Percentiles rank a stretch among this genome's conserved stretches.
phyloP scores from a whole-genome alignment of 2,888 invertebrate genomes.

The Pheosia tremula region DNA sequence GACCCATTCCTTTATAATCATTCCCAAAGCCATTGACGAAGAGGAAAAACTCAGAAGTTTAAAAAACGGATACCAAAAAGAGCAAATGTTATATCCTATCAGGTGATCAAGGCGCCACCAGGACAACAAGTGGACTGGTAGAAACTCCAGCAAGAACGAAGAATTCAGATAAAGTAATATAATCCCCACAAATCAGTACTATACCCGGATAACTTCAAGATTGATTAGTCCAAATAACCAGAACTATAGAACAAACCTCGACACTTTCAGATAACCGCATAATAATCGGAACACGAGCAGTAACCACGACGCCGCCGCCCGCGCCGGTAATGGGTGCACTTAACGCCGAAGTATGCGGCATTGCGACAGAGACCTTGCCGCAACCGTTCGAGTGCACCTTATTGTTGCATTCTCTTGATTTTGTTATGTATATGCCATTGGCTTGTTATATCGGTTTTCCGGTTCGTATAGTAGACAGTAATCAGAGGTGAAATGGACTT shows the following conservation, averaged over 20 bases:
- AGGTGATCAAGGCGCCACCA: too few relatives aligned
- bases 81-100: too few relatives aligned
- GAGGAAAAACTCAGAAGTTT: too few relatives aligned
- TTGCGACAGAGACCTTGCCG: conserved; percentile 33
- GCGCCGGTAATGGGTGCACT: conserved; percentile 19
- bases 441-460: not conserved
- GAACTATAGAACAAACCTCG: conserved; percentile 4
- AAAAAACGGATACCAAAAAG: too few relatives aligned
- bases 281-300: conserved; percentile 25
- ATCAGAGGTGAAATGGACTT: not conserved
- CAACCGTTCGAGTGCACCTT: conserved; percentile 17
- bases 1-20: too few relatives aligned
- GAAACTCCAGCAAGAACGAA: too few relatives aligned
- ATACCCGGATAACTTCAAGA: too few relatives aligned
- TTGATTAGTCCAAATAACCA: not conserved
- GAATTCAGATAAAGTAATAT: too few relatives aligned
- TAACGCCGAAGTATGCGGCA: conserved; percentile 20
- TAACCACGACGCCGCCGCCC: conserved; percentile 15
- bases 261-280: conserved; percentile 35
- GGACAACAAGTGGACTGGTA: too few relatives aligned
- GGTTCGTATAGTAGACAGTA: not conserved
- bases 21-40: too few relatives aligned
- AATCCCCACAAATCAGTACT: too few relatives aligned
- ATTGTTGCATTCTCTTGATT: conserved; percentile 16
- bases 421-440: not conserved